These are phyloP conservation scores for Phymatocera aterrima DNA, from an alignment of 2,888 invertebrate species.

Conservation along the genomic window DNA sequence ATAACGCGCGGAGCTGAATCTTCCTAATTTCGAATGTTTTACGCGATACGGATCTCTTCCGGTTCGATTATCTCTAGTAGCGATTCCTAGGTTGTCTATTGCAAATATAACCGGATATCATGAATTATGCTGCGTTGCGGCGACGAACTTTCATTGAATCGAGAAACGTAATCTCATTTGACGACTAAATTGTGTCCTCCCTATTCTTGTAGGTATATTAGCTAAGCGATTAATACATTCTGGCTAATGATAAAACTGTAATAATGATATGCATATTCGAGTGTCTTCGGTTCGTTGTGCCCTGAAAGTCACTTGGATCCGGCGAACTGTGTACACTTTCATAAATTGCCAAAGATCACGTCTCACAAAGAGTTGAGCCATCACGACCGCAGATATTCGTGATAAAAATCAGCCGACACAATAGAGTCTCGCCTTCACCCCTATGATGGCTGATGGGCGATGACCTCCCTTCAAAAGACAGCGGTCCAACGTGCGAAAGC, in stretches of 20 bases:
- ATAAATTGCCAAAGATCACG: background rate
- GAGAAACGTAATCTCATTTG: too few relatives aligned
- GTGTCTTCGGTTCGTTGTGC: background rate
- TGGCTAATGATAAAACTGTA: background rate
- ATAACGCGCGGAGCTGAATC: background rate
- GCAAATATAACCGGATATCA: background rate
- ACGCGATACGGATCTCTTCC: background rate
- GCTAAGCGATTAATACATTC: background rate
- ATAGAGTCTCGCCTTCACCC: slow-evolving; percentile 18
- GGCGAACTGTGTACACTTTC: background rate
- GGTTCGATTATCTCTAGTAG: background rate
- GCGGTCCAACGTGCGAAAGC: slow-evolving; percentile 56
- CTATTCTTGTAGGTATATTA: too few relatives aligned
- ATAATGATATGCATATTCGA: background rate
- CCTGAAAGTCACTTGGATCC: background rate
- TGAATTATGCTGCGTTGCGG: too few relatives aligned
- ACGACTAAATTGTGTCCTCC: too few relatives aligned
- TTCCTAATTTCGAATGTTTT: background rate
- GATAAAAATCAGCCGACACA: slow-evolving; percentile 34
- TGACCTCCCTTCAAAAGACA: slow-evolving; percentile 23
- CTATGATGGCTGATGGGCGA: slow-evolving; percentile 12
- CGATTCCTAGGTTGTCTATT: background rate
- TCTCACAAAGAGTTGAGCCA: slow-evolving; percentile 30
- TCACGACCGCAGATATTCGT: slow-evolving; percentile 33
- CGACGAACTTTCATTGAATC: too few relatives aligned